phyloP scores from a whole-genome alignment of 2,797 vertebrate genomes.

The Scleropages formosus region DNA sequence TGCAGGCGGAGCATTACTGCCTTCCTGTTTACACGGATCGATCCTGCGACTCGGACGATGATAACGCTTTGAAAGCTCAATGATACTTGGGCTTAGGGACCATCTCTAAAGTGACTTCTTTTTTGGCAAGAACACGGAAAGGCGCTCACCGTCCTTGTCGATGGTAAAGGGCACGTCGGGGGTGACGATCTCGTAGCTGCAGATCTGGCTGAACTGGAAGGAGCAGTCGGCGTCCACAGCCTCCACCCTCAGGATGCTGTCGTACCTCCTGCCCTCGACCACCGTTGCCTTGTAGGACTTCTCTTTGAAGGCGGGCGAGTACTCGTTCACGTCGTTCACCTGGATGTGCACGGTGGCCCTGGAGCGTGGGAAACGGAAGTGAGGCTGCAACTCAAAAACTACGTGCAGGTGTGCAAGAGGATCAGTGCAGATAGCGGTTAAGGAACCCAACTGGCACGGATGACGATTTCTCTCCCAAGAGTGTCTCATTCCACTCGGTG shows the following conservation, averaged over 20 bases:
- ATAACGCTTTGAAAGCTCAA: constrained; percentile 39
- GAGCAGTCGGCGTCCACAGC: constrained; percentile 96
- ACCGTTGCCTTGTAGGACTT: constrained; percentile 92
- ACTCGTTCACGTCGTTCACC: constrained; percentile 95
- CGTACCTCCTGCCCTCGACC: constrained; percentile 82
- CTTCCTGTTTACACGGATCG: constrained; percentile 50
- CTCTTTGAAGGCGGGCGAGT: constrained; percentile 92
- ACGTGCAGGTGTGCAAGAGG: neutral
- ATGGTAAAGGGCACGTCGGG: constrained; percentile 89
- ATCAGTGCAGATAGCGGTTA: neutral
- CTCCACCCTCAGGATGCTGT: constrained; percentile 88
- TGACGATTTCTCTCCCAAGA: neutral
- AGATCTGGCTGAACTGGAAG: constrained; percentile 98
- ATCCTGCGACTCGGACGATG: constrained; percentile 37
- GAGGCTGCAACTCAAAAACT: neutral
- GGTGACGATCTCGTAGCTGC: constrained; percentile 93
- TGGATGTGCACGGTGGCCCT: constrained; percentile 96
- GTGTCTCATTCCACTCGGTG: no score
- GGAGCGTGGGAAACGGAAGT: constrained; percentile 8
- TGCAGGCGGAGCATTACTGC: constrained; percentile 23
- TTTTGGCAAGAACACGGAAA: neutral
- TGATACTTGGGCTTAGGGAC: constrained; percentile 32
- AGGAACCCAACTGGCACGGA: neutral
- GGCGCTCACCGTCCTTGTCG: constrained; percentile 88
- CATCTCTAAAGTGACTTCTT: neutral